Percentiles rank a stretch among this genome's conserved stretches.
phyloP scores from a whole-genome alignment of 2,888 invertebrate species.

The Copidosoma aretas region DNA sequence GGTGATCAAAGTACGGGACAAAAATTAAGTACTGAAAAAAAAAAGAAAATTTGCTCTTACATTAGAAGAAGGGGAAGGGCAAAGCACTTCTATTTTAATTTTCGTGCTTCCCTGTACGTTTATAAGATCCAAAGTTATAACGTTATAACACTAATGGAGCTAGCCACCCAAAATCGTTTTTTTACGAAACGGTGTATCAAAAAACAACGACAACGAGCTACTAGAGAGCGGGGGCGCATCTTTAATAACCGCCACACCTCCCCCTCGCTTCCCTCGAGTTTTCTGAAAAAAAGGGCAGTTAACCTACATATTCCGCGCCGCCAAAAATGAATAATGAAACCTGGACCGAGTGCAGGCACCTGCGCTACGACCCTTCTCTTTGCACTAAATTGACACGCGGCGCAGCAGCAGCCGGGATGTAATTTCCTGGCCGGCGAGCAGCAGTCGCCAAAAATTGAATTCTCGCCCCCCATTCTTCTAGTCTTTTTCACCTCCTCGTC shows the following conservation, averaged over 20 bases:
- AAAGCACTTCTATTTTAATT: no score
- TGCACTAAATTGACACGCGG: conserved; percentile 28
- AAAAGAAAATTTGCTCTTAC: no score
- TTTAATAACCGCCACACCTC: neutral
- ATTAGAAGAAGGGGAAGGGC: no score
- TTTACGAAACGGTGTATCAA: no score
- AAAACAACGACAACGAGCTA: no score
- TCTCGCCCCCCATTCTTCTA: neutral
- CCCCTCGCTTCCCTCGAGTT: neutral
- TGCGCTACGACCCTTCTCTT: conserved; percentile 14
- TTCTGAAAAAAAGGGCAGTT: conserved; percentile 29
- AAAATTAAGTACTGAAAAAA: no score
- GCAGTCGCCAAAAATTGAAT: conserved; percentile 24
- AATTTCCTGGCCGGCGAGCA: conserved; percentile 26
- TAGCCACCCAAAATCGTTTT: no score
- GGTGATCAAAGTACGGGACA: no score
- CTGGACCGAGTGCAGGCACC: conserved; percentile 25
- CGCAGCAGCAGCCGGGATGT: conserved; percentile 25
- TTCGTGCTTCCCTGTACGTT: no score
- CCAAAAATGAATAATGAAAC: conserved; percentile 32
- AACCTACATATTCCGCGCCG: conserved; percentile 31
- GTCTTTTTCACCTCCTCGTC: no score
- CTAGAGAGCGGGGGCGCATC: neutral
- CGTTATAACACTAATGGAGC: no score
- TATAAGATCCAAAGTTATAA: no score